Evolutionary conservation across 2,113 vertebrate species (phyloP), one percentile per base, ranked within the genome.

Genomic region (Dasyornis broadbenti): DNA sequence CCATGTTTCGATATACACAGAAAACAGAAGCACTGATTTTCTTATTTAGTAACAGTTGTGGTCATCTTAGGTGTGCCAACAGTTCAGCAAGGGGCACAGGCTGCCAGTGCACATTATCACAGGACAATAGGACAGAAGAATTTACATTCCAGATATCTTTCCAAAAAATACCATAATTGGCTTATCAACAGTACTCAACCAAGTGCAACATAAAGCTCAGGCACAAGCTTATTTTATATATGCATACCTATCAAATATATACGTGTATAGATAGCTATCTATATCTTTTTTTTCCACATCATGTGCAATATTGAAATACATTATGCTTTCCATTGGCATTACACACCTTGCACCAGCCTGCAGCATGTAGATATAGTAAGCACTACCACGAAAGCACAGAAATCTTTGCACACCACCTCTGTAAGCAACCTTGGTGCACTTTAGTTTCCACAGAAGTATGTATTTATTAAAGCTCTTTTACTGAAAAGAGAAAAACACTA

Each of bases 161-260:
- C 94, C 49, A 90, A 95, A 95, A 97, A 91, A 73, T 40, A 82
- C 79, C 72, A 23, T 76, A 96, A 97, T 95, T 94, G 76, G 89
- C 82, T 97, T 95, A 96, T 94, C 86, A 95, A 70, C 61, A 82
- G 69, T 75, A 95, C 37, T 94, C 95, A 96, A 96, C 73, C 80
- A 97, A 87, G 60, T 6, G 4, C 63, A 94, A 89, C 77, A 94
- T 83, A 77, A 95, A 96, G 68, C 94, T 95, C 85, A 95, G 49
- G 16, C 33, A 82, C 21, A 75, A 85, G 77, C 22, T 90, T 83
- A 73, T 82, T 91, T 84, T 69, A 79, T 37, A 61, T 57, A 70
- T 33, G 26, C 26, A 53, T 49, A 78, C 28, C 21, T 76, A 50
- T 37, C 27, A 82, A 78, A 91, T 27, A 92, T 24, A 47, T 56